A percentile compares a stretch with the other conserved stretches of the same genome.
phyloP scores from a whole-genome alignment of 2,888 invertebrate genomes.

The Celastrina argiolus region DNA sequence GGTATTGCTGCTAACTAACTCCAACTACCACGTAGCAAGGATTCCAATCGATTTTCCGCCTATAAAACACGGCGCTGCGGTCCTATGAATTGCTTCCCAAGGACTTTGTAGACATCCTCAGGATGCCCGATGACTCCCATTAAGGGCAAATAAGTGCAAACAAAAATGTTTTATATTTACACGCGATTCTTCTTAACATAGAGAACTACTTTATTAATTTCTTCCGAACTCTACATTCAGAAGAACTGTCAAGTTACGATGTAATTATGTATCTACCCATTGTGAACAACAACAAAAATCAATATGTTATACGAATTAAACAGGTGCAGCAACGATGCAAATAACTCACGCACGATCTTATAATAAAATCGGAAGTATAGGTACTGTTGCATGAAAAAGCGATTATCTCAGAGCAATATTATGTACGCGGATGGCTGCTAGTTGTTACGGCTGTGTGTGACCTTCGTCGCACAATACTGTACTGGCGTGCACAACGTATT shows the following conservation, averaged over 20 bases:
- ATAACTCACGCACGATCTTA: constrained; percentile 3
- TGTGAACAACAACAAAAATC: background rate
- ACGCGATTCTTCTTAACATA: background rate
- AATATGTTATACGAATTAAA: background rate
- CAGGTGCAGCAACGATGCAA: background rate
- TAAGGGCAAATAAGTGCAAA: background rate
- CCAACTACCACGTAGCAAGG: background rate
- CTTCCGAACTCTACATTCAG: too few species aligned
- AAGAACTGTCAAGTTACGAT: background rate
- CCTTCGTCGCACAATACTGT: constrained; percentile 65
- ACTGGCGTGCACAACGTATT: constrained; percentile 44
- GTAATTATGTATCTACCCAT: background rate
- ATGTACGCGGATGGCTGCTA: constrained; percentile 39
- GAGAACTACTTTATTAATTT: background rate
- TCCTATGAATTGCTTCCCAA: background rate
- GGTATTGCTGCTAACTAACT: background rate
- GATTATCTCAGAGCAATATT: constrained; percentile 31
- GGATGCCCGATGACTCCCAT: background rate
- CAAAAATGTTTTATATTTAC: background rate
- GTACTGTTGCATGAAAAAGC: constrained; percentile 24
- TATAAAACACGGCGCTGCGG: background rate
- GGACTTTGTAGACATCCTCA: background rate
- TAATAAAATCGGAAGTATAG: constrained; percentile 17
- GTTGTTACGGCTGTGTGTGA: constrained; percentile 46
- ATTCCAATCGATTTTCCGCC: background rate